phyloP scores from a whole-genome alignment of 1,140 invertebrate species.

The Drosophila varians region DNA sequence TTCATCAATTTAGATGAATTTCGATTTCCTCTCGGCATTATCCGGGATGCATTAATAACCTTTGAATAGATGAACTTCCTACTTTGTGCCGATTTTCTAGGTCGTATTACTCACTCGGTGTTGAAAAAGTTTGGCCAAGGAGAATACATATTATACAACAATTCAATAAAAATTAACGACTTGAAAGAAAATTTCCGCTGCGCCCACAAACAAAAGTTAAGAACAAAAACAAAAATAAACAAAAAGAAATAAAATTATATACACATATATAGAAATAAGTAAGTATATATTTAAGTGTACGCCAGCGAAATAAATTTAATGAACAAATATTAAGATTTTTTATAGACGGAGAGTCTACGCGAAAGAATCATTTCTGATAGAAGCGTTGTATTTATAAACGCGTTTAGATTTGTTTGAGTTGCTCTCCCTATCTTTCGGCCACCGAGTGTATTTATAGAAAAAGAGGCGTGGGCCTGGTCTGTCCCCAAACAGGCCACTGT shows the following conservation, averaged over 20 bases:
- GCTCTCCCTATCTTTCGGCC: constrained; percentile 19
- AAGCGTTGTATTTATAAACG: constrained; percentile 56
- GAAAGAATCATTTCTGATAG: constrained; percentile 22
- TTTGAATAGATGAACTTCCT: not conserved
- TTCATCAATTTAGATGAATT: not conserved
- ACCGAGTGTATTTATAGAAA: constrained; percentile 60
- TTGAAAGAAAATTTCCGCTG: constrained; percentile 71
- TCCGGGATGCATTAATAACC: not conserved
- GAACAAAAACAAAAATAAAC: constrained; percentile 52
- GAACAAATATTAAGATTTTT: constrained; percentile 41
- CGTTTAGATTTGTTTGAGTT: constrained; percentile 56
- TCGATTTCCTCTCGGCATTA: not conserved
- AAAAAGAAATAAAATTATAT: constrained; percentile 46
- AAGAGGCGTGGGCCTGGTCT: constrained; percentile 40
- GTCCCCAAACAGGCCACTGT: constrained; percentile 11
- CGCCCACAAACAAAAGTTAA: constrained; percentile 40
- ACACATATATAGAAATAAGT: constrained; percentile 4
- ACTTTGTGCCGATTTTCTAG: not conserved
- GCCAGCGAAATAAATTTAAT: constrained; percentile 28
- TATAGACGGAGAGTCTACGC: constrained; percentile 18
- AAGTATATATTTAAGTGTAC: constrained; percentile 16
- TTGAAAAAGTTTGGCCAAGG: constrained; percentile 40
- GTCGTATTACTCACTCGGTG: constrained; percentile 16
- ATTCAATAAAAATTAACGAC: constrained; percentile 72
- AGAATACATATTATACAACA: constrained; percentile 57